These are phyloP conservation scores for Cepaea nemoralis DNA, from an alignment of 1,140 invertebrate genomes.

Conservation along the genomic window DNA sequence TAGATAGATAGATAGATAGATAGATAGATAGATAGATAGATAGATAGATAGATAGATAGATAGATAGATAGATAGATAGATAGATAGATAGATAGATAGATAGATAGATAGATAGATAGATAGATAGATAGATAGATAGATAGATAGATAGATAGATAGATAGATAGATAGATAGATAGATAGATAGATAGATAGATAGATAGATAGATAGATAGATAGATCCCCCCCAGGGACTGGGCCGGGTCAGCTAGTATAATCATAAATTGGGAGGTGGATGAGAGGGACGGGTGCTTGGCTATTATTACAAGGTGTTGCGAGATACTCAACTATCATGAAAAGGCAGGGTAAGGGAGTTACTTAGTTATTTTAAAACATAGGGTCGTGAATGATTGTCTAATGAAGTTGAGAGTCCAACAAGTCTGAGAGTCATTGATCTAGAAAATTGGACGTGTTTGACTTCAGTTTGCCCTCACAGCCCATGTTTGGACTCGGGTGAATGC, in stretches of 20 bases:
- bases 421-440: too few species aligned
- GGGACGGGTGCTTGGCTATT: not conserved
- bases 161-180: constrained; percentile 2
- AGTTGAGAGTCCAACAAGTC: too few species aligned
- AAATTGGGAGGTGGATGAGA: too few species aligned
- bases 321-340: too few species aligned
- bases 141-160: constrained; percentile 11
- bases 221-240: too few species aligned
- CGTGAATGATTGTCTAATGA: too few species aligned
- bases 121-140: constrained; percentile 11
- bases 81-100: not conserved
- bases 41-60: not conserved
- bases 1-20: not conserved
- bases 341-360: too few species aligned
- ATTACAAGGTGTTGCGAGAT: not conserved
- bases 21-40: not conserved
- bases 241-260: too few species aligned
- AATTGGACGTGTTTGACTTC: too few species aligned
- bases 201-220: not conserved
- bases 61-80: not conserved
- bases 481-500: too few species aligned
- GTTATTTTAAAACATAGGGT: too few species aligned
- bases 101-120: not conserved
- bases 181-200: constrained; percentile 2
- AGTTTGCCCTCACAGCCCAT: too few species aligned